Evolutionary conservation across 2,888 invertebrate genomes (phyloP), one percentile per base, ranked within the genome.

Genomic region (Stratiomys singularior): DNA sequence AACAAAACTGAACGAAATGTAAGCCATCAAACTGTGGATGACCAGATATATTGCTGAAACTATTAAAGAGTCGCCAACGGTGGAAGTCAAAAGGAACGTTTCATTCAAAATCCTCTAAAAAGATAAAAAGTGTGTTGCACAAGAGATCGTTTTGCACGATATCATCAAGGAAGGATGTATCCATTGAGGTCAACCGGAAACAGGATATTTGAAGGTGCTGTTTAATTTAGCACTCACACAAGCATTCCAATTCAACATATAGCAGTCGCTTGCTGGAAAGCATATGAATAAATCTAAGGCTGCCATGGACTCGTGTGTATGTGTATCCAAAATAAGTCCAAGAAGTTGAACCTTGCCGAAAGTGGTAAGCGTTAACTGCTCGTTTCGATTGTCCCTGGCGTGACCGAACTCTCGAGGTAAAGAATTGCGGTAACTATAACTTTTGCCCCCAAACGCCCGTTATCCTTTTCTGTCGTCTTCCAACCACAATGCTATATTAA

Each of bases 121-220:
- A 71, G 30, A 74, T 58, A 60, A 60, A 44, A 60, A 37, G 37
- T 74, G 58, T n/a, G 4, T 37, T 60, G 60, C 52, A 28, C 46
- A 72, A 72, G 9, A 56, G 52, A 56, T 56, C 71, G 58, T 37
- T 37, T 60, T 21, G 58, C 74, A 74, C 74, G 71, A 25, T 72
- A 72, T 44, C 74, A 27, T 44, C 13, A 56, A 27, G 63, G 63
- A 76, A 58, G 66, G 72, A 74, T 76, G 58, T 74, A 77, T 71
- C 76, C 74, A 79, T 60, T 63, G 72, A 76, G 79, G 79, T 77
- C 77, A 77, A 67, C 63, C 76, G 79, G 76, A 79, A 76, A 72
- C 77, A 77, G 79, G 77, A 77, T 79, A 79, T 79, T 79, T 79
- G 77, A 76, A 79, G 79, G 77, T 77, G 79, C 76, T 77, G 77